phyloP scores from a whole-genome alignment of 2,797 vertebrate species.

The Zenarchopterus dispar region DNA sequence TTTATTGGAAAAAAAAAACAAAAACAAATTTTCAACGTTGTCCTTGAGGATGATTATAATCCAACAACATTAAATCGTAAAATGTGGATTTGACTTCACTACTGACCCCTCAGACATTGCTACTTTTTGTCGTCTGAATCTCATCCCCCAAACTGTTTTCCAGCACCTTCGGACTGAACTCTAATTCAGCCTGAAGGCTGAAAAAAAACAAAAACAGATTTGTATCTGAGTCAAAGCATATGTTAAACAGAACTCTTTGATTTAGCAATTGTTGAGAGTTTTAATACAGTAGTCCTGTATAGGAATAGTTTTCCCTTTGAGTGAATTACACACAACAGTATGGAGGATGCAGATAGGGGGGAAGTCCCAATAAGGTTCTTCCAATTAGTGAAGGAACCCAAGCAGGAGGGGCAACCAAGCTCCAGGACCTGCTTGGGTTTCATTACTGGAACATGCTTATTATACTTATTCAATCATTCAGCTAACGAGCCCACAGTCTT shows the following conservation, averaged over 20 bases:
- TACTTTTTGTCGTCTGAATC: too few species aligned
- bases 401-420: neutral
- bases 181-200: too few species aligned
- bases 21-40: too few species aligned
- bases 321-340: neutral
- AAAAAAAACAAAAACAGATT: too few species aligned
- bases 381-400: neutral
- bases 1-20: too few species aligned
- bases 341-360: neutral
- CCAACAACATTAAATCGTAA: too few species aligned
- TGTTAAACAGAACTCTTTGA: too few species aligned
- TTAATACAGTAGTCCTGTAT: too few species aligned
- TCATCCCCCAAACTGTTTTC: conserved; percentile 12
- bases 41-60: too few species aligned
- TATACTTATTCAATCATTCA: conserved; percentile 13
- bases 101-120: neutral
- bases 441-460: conserved; percentile 17
- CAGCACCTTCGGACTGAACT: neutral
- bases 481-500: conserved; percentile 11
- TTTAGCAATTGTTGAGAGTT: too few species aligned
- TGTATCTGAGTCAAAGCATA: too few species aligned
- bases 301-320: too few species aligned
- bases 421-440: conserved; percentile 1
- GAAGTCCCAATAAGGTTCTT: neutral
- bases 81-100: conserved; percentile 10